Evolutionary conservation across 2,888 invertebrate genomes (phyloP), one percentile per base, ranked within the genome.

Genomic region (Stegana nigrithorax): DNA sequence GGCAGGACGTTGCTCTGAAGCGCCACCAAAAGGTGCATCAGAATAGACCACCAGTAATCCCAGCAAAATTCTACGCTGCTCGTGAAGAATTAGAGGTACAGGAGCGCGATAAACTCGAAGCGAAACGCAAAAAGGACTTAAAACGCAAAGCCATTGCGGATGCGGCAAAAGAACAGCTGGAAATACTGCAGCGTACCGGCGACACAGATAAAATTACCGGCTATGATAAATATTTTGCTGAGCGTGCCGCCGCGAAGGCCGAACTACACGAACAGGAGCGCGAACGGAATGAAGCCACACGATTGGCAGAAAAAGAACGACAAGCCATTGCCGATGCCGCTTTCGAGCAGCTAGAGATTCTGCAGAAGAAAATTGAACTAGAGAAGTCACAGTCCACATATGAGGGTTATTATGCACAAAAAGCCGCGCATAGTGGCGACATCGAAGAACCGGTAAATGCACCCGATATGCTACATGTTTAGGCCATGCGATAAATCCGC

Each of bases 11-110:
- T 42, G 83, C 84, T 2, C 67, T 84, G 2, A 82, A 83, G 62
- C 82, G 82, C 42, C 84, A 84, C 63, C 78, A 83, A 70, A 81
- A 84, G 66, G 80, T 81, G 21, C 84, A 84, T 62, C 73, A 76
- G 51, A 83, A 80, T 47, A 73, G 78, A 4, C 81, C 64, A 63
- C 77, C 65, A 17, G 80, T 72, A 47, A 67, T 69, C 39, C 73
- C 73, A 17, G 63, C 70, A 26, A 66, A 68, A 25, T 73, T 70
- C 8, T 71, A 69, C 50, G 69, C 66, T 10, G 73, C 73, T 6
- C 67, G 70, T n/a, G 71, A 72, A 50, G 73, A 73, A 62, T 59
- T 74, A 39, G 69, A 67, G 29, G 56, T 69, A 45, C 73, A 74
- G 26, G 67, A 82, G 62, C 81, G 81, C 7, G 69, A 73, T 19